These are phyloP conservation scores for Candoia aspera DNA, from an alignment of 2,113 vertebrate genomes.

Conservation along the genomic window DNA sequence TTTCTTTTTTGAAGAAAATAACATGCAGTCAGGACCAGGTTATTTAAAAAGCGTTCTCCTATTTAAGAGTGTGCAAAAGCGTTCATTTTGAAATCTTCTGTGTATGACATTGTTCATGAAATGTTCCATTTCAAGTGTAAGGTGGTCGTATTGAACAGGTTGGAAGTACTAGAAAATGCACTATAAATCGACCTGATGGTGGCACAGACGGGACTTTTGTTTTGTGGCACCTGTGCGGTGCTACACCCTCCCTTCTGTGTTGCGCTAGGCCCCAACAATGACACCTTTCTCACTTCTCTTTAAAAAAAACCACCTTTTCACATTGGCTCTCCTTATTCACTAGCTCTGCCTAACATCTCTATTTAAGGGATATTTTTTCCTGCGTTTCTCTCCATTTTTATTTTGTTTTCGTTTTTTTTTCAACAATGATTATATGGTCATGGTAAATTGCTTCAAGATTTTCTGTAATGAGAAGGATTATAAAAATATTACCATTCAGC, in stretches of 20 bases:
- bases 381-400: background rate
- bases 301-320: background rate
- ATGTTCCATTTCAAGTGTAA: background rate
- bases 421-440: background rate
- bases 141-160: background rate
- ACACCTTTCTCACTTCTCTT: background rate
- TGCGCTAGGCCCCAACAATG: background rate
- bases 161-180: background rate
- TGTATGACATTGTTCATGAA: background rate
- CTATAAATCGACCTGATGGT: background rate
- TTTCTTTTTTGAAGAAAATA: background rate
- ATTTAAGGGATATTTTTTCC: background rate
- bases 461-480: background rate
- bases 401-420: background rate
- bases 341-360: background rate
- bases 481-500: background rate
- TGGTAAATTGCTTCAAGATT: background rate
- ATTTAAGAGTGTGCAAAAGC: background rate
- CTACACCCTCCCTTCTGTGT: background rate
- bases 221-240: background rate
- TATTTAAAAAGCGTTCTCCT: background rate
- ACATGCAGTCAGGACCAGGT: background rate
- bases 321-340: background rate
- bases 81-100: background rate
- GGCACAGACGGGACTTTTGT: background rate